phyloP scores from a whole-genome alignment of 2,888 invertebrate species.

The Mythimna pallens region DNA sequence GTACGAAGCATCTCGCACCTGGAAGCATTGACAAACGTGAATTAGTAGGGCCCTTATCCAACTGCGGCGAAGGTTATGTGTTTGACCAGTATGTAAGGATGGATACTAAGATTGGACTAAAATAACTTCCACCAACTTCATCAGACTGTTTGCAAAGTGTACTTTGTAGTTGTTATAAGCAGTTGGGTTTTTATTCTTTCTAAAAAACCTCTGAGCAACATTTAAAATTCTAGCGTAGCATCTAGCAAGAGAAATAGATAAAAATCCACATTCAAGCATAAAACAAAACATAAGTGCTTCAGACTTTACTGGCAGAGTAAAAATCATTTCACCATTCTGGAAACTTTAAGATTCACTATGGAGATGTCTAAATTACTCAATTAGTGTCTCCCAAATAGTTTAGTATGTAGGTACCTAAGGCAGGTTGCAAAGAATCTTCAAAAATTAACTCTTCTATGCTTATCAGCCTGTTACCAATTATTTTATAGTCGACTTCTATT shows the following conservation, averaged over 20 bases:
- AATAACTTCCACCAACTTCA: too few species aligned
- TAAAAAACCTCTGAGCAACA: not conserved
- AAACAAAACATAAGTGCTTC: not conserved
- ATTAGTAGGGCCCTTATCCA: not conserved
- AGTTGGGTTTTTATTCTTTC: too few species aligned
- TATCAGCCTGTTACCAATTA: not conserved
- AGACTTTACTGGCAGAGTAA: not conserved
- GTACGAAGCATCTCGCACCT: slow-evolving; percentile 96
- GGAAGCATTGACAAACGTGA: slow-evolving; percentile 53
- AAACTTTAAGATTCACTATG: not conserved
- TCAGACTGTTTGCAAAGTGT: too few species aligned
- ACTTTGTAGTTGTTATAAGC: too few species aligned
- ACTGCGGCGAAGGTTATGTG: not conserved
- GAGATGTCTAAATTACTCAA: not conserved
- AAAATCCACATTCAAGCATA: not conserved
- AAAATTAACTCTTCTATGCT: not conserved
- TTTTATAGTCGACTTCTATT: too few species aligned
- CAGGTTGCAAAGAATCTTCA: not conserved
- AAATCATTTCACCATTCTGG: not conserved
- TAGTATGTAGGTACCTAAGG: not conserved
- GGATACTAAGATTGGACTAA: too few species aligned
- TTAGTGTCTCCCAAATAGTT: not conserved
- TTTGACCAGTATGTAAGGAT: too few species aligned
- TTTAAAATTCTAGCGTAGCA: not conserved
- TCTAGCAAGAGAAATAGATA: slow-evolving; percentile 3